Conservation (phyloP, 2,888 invertebrate genomes). For the Synanthedon myopaeformis region DNA sequence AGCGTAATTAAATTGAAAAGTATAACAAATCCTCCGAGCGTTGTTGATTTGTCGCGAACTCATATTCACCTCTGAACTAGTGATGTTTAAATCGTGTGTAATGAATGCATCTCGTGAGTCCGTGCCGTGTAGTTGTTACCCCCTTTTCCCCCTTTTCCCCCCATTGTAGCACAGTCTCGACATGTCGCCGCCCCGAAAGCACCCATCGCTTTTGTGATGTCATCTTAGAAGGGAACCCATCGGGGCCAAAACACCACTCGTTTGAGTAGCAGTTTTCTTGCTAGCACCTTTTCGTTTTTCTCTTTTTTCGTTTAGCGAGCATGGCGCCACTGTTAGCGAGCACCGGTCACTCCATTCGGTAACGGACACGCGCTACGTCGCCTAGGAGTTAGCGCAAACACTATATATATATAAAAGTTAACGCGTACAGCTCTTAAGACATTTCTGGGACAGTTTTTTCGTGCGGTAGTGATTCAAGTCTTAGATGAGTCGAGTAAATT, state of each 20-base stretch:
- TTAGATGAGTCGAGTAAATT: too few relatives aligned
- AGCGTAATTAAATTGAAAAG: too few relatives aligned
- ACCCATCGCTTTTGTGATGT: constrained; percentile 16
- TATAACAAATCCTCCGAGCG: constrained; percentile 16
- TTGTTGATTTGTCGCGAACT: constrained; percentile 39
- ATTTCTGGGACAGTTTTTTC: too few relatives aligned
- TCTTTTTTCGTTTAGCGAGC: constrained; percentile 23
- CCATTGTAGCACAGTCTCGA: constrained; percentile 29
- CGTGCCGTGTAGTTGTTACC: constrained; percentile 20
- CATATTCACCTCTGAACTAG: constrained; percentile 16
- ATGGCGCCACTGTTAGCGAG: constrained; percentile 17
- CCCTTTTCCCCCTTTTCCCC: constrained; percentile 10
- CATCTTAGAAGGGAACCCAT: constrained; percentile 11
- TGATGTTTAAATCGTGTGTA: constrained; percentile 43
- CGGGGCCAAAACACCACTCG: constrained; percentile 22
- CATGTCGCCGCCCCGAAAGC: constrained; percentile 1
- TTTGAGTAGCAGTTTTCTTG: constrained; percentile 17
- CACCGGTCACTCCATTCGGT: constrained; percentile 10
- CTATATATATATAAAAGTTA: too few relatives aligned
- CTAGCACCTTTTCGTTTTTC: constrained; percentile 20
- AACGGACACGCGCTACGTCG: too few relatives aligned
- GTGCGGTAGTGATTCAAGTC: too few relatives aligned
- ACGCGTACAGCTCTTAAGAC: too few relatives aligned
- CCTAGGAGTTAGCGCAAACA: too few relatives aligned
- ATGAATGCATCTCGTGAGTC: constrained; percentile 46